Conservation (phyloP, 2,797 vertebrate species). For the Rhodeus uyekii region DNA sequence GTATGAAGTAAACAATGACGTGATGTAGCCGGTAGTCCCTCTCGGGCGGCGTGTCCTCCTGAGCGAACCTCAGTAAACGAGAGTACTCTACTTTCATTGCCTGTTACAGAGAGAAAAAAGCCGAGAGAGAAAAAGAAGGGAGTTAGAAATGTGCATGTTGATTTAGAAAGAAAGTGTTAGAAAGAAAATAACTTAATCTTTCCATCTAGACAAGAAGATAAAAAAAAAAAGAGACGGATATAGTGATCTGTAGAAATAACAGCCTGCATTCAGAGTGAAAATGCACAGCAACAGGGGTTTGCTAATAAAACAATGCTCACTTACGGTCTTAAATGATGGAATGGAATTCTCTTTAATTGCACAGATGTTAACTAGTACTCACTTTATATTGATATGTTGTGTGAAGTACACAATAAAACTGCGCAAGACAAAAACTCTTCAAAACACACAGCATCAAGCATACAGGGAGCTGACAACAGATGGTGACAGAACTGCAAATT, state of each 20-base stretch:
- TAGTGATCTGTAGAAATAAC: background rate
- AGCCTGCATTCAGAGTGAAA: slow-evolving; percentile 21
- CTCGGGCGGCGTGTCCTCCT: slow-evolving; percentile 90
- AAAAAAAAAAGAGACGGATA: background rate
- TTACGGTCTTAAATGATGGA: background rate
- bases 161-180: background rate
- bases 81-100: slow-evolving; percentile 95
- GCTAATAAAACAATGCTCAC: background rate
- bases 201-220: background rate
- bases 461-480: background rate
- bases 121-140: slow-evolving; percentile 4
- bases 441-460: background rate
- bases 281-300: background rate
- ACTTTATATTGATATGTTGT: background rate
- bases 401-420: background rate
- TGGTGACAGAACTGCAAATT: background rate
- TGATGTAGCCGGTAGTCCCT: slow-evolving; percentile 93
- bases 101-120: slow-evolving; percentile 66
- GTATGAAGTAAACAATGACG: slow-evolving; percentile 93
- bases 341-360: background rate
- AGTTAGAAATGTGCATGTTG: background rate
- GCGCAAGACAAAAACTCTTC: background rate
- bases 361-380: background rate
- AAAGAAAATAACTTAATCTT: background rate
- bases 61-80: slow-evolving; percentile 89